These are phyloP conservation scores for Lochmaea capreae DNA, from an alignment of 2,888 invertebrate species.

Conservation along the genomic window DNA sequence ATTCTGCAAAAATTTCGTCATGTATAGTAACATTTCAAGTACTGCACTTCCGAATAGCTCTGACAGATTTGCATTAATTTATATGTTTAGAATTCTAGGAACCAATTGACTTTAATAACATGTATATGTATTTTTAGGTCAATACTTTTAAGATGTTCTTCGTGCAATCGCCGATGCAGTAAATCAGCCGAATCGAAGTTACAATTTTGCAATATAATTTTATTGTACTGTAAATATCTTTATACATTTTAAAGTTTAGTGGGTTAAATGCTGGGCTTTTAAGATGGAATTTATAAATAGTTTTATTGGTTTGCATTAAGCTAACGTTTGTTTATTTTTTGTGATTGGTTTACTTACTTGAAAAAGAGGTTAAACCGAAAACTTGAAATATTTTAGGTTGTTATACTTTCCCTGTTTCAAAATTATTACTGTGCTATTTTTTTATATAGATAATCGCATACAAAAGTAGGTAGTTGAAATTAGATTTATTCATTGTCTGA, in stretches of 20 bases:
- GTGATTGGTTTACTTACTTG: slow-evolving; percentile 12
- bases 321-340: slow-evolving; percentile 5
- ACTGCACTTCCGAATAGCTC: neutral
- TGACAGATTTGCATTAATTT: neutral
- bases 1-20: too few species aligned
- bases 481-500: neutral
- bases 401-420: neutral
- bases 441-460: neutral
- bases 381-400: neutral
- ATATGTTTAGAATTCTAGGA: neutral
- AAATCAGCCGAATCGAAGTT: neutral
- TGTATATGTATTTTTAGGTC: neutral
- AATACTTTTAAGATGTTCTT: neutral
- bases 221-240: neutral
- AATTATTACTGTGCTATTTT: neutral
- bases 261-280: neutral
- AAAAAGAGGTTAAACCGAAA: slow-evolving; percentile 12
- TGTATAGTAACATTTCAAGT: too few species aligned
- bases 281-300: neutral
- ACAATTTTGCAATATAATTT: neutral
- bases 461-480: slow-evolving; percentile 4
- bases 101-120: neutral
- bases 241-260: slow-evolving; percentile 3
- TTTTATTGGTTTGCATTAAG: neutral
- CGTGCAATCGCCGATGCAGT: neutral